Evolutionary conservation across 30 jellyfish, hydroid and myxozoan genomes (phyloP).

Genomic region (Turritopsis rubra): DNA sequence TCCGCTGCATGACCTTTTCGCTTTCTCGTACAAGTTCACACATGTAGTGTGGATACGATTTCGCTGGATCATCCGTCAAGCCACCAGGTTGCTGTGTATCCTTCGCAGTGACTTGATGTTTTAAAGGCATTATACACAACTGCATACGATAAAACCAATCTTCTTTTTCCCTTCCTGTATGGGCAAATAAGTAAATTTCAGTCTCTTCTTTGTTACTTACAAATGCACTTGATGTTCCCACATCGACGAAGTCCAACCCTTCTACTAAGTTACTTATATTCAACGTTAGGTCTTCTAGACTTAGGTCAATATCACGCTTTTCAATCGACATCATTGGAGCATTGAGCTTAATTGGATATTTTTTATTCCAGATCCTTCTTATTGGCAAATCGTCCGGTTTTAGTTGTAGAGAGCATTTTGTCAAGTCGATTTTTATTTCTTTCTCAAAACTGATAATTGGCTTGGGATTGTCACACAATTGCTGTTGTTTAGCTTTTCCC

Average conservation of each 20-base stretch:
- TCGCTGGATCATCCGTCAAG: conserved; percentile 49
- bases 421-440: conserved; percentile 50
- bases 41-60: conserved; percentile 88
- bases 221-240: conserved; percentile 32
- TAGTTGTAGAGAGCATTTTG: conserved; percentile 45
- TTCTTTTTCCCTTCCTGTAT: conserved; percentile 95
- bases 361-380: conserved; percentile 94
- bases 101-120: conserved; percentile 66
- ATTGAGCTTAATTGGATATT: conserved; percentile 73
- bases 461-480: conserved; percentile 25
- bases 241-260: conserved; percentile 2
- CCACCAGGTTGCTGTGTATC: conserved; percentile 38
- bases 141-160: conserved; percentile 98
- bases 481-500: conserved; percentile 4
- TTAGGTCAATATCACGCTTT: conserved; percentile 54
- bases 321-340: conserved; percentile 67
- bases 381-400: conserved; percentile 90
- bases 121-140: conserved; percentile 69
- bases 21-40: conserved; percentile 79
- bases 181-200: conserved; percentile 56
- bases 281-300: conserved; percentile 73
- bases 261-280: conserved; percentile 39
- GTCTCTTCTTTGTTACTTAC: conserved; percentile 39
- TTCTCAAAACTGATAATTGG: conserved; percentile 63
- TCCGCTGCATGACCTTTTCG: conserved; percentile 70